Percentiles rank a stretch among this genome's conserved stretches.
These are phyloP conservation scores for Hippopotamus amphibius DNA, from an alignment of 2,113 vertebrate genomes.

Conservation along the genomic window DNA sequence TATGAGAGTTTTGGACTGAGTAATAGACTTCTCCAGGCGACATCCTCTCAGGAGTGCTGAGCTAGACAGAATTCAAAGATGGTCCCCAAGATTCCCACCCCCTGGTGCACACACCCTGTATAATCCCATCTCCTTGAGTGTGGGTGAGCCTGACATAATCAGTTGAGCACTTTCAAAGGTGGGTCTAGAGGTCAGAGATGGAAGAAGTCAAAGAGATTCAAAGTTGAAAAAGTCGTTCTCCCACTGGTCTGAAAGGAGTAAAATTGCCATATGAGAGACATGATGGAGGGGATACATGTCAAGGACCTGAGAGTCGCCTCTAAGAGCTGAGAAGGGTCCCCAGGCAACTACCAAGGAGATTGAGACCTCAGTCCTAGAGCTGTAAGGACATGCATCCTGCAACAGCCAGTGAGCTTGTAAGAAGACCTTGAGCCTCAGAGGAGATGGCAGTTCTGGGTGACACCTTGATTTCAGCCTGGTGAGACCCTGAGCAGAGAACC, in stretches of 20 bases:
- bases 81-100: not conserved
- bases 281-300: not conserved
- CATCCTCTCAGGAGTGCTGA: not conserved
- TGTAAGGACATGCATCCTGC: not conserved
- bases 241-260: not conserved
- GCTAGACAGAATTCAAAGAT: not conserved
- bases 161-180: not conserved
- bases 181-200: not conserved
- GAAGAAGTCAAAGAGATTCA: not conserved
- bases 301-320: not conserved
- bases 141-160: not conserved
- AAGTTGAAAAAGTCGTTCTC: not conserved
- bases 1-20: not conserved
- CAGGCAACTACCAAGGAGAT: not conserved
- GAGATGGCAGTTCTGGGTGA: not conserved
- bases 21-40: not conserved
- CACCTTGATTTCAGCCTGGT: not conserved
- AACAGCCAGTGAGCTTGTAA: not conserved
- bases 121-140: not conserved
- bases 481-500: not conserved
- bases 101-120: not conserved
- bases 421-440: not conserved
- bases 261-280: not conserved
- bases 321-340: not conserved
- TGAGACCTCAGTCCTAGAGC: not conserved